phyloP scores from a whole-genome alignment of 2,113 vertebrate species.

The Rhinopomastus cyanomelas region DNA sequence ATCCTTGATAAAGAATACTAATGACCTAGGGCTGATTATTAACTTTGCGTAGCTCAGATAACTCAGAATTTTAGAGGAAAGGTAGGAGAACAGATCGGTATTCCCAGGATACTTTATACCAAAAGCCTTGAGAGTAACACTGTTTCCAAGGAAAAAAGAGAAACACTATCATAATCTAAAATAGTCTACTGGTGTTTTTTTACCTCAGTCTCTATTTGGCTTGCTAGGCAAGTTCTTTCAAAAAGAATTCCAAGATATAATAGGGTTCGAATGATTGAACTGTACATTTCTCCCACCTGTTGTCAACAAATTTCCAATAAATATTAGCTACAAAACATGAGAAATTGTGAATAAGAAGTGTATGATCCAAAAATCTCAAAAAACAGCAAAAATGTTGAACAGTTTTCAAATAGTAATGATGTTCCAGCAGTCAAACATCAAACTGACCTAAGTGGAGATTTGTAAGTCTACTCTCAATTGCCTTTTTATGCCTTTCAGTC shows the following conservation, averaged over 20 bases:
- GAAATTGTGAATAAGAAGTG: neutral
- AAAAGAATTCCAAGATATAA: neutral
- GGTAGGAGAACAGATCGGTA: neutral
- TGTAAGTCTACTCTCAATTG: neutral
- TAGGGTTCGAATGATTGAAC: neutral
- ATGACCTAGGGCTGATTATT: neutral
- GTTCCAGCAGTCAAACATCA: neutral
- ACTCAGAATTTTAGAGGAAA: neutral
- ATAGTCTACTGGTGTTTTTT: neutral
- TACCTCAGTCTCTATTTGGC: neutral
- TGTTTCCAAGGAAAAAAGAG: neutral
- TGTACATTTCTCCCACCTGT: neutral
- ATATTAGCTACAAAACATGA: neutral
- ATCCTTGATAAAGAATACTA: neutral
- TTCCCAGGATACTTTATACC: neutral
- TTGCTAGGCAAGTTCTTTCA: neutral
- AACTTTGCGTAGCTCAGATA: neutral
- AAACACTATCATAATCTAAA: neutral
- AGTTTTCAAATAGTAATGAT: neutral
- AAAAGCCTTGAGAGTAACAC: neutral
- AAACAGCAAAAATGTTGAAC: neutral
- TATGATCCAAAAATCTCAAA: neutral
- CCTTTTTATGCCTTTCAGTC: neutral
- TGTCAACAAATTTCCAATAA: neutral
- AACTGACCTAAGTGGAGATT: neutral